These are phyloP conservation scores for Sebastes paucispinis DNA, from an alignment of 2,797 vertebrate species.

Conservation along the genomic window DNA sequence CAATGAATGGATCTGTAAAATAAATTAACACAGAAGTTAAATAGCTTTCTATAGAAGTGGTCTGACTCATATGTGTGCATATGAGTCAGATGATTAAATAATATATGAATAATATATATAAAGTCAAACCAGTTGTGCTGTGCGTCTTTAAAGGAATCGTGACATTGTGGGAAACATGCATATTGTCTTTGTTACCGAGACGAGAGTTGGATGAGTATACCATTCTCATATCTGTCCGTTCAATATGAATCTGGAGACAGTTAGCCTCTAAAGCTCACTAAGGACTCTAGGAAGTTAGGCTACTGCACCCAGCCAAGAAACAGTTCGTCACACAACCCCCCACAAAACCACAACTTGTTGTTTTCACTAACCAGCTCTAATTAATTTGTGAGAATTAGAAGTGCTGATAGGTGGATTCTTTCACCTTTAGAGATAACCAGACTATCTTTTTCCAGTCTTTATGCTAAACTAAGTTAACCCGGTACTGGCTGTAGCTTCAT, in stretches of 20 bases:
- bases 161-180: not conserved
- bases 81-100: not conserved
- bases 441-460: too few species aligned
- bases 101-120: not conserved
- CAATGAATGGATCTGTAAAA: constrained; percentile 31
- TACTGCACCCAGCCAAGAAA: rapidly evolving
- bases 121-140: not conserved
- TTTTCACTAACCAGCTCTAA: not conserved
- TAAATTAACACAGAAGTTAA: constrained; percentile 40
- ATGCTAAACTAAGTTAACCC: not conserved
- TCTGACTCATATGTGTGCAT: constrained; percentile 5
- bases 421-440: too few species aligned
- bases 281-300: too few species aligned
- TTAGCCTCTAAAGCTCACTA: not conserved
- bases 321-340: not conserved
- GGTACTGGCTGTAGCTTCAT: not conserved
- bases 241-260: not conserved
- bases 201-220: not conserved
- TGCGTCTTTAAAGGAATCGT: not conserved
- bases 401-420: not conserved
- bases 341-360: too few species aligned
- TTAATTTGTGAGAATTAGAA: not conserved
- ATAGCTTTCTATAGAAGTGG: constrained; percentile 26
- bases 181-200: not conserved
- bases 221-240: not conserved